Percentiles rank a stretch among this genome's conserved stretches.
Conservation (phyloP, 2,888 invertebrate genomes). For the Mylabris sibirica region DNA sequence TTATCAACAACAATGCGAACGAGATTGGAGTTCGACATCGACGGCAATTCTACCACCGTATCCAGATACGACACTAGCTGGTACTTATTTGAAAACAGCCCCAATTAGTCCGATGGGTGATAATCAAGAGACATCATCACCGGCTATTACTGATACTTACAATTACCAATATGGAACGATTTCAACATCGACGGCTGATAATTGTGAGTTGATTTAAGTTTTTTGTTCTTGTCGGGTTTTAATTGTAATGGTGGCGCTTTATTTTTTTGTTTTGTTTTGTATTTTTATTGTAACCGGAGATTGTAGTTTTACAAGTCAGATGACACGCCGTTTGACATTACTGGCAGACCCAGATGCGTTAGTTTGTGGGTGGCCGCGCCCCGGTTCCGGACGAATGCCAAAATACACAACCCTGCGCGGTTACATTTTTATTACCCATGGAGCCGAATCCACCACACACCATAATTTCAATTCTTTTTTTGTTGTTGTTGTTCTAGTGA, state of each 20-base stretch:
- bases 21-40: constrained; percentile 52
- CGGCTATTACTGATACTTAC: constrained; percentile 53
- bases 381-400: constrained; percentile 37
- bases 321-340: constrained; percentile 50
- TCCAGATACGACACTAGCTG: constrained; percentile 49
- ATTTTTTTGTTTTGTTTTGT: constrained; percentile 30
- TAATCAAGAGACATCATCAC: constrained; percentile 56
- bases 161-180: constrained; percentile 56
- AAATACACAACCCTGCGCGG: constrained; percentile 33
- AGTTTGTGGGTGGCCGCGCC: constrained; percentile 43
- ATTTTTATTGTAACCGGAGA: constrained; percentile 46
- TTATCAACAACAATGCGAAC: constrained; percentile 55
- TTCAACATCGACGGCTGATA: constrained; percentile 49
- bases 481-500: constrained; percentile 53
- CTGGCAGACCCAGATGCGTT: constrained; percentile 43
- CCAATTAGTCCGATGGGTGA: constrained; percentile 59
- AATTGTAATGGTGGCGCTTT: constrained; percentile 5
- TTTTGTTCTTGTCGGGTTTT: constrained; percentile 19
- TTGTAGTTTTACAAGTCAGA: constrained; percentile 44
- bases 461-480: constrained; percentile 20
- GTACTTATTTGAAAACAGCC: constrained; percentile 55
- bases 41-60: constrained; percentile 52
- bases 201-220: constrained; percentile 52
- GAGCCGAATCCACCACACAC: not conserved
- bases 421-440: constrained; percentile 4